These are phyloP conservation scores for Sinocyclocheilus maitianheensis DNA, from an alignment of 2,113 vertebrate genomes.

Conservation along the genomic window DNA sequence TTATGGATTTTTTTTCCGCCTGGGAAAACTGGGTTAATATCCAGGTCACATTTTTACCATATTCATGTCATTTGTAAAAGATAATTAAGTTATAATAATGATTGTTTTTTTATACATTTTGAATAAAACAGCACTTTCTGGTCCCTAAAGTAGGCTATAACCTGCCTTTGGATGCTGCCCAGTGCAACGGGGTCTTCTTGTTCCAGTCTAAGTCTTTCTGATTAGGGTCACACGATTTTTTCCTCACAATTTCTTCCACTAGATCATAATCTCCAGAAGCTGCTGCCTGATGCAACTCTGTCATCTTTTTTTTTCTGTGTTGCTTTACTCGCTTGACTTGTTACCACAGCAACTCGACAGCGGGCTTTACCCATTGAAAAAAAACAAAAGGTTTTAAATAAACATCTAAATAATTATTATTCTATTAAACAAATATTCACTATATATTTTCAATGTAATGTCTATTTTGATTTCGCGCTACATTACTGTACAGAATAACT, in stretches of 20 bases:
- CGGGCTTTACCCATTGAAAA: neutral
- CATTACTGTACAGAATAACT: neutral
- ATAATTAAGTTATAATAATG: neutral
- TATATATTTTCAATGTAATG: neutral
- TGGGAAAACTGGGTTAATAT: too few relatives aligned
- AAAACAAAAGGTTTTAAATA: neutral
- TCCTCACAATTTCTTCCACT: constrained; percentile 76
- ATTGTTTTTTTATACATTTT: neutral
- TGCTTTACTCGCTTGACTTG: neutral
- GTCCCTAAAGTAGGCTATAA: neutral
- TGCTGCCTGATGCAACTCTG: constrained; percentile 86
- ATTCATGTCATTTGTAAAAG: neutral
- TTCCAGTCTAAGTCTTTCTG: constrained; percentile 86
- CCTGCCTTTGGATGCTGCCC: constrained; percentile 87
- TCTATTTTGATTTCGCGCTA: neutral
- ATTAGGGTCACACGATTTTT: constrained; percentile 80
- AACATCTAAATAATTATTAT: neutral
- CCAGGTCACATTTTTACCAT: too few relatives aligned
- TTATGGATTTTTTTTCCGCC: too few relatives aligned
- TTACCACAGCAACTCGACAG: neutral
- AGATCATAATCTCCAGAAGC: constrained; percentile 76
- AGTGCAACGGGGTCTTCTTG: constrained; percentile 87
- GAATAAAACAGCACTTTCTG: neutral
- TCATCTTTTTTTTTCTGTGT: constrained; percentile 68
- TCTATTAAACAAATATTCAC: neutral